phyloP scores from a whole-genome alignment of 2,888 invertebrate genomes.

The Catotricha subobsoleta region DNA sequence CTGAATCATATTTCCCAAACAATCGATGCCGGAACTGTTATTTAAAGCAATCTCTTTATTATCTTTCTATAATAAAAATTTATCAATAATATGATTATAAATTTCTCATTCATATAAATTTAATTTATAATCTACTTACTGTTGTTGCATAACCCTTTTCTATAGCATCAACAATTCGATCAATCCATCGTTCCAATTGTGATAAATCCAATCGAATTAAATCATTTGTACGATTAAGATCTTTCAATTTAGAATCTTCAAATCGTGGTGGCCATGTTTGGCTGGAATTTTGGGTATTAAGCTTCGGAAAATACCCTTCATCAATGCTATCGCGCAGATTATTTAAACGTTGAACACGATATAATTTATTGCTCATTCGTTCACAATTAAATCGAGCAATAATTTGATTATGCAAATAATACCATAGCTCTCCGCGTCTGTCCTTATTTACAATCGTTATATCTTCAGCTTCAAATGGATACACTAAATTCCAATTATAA shows the following conservation, averaged over 20 bases:
- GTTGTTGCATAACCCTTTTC: conserved; percentile 35
- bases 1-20: conserved; percentile 56
- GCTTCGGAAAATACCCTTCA: conserved; percentile 46
- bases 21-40: conserved; percentile 48
- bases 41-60: conserved; percentile 25
- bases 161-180: conserved; percentile 45
- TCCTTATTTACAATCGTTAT: conserved; percentile 45
- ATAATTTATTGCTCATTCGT: conserved; percentile 44
- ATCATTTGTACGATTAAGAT: conserved; percentile 43
- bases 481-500: conserved; percentile 73
- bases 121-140: conserved; percentile 22
- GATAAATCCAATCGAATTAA: conserved; percentile 40
- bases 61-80: conserved; percentile 24
- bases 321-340: conserved; percentile 11
- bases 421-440: conserved; percentile 44
- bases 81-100: neutral
- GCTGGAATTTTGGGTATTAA: conserved; percentile 50
- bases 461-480: conserved; percentile 40
- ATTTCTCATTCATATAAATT: conserved; percentile 6
- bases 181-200: conserved; percentile 48
- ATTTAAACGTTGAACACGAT: conserved; percentile 39
- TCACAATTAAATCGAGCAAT: conserved; percentile 44
- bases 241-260: conserved; percentile 31
- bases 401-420: conserved; percentile 43
- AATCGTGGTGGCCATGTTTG: conserved; percentile 48